These are phyloP conservation scores for Pocillopora grandis DNA, from an alignment of 92 coral and sea anemone genomes.

Conservation along the genomic window DNA sequence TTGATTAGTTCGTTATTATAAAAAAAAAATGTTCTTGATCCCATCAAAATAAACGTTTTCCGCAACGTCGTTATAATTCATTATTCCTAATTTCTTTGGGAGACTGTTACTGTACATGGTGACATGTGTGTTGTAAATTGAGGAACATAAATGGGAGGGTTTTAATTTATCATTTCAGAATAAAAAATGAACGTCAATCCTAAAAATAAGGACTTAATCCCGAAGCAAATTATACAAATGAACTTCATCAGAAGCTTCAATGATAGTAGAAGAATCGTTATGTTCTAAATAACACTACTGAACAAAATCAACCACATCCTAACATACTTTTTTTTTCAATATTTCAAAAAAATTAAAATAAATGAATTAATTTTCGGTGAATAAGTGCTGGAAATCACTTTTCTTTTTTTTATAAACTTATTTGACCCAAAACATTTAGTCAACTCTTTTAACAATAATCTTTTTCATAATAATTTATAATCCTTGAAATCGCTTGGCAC, in stretches of 20 bases:
- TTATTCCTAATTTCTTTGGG: too few relatives aligned
- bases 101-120: neutral
- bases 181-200: neutral
- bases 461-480: constrained; percentile 37
- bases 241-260: neutral
- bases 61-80: too few relatives aligned
- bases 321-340: neutral
- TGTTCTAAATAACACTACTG: neutral
- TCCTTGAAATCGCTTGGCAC: constrained; percentile 23
- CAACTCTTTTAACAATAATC: constrained; percentile 14
- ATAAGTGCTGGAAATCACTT: neutral
- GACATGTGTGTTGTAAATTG: neutral
- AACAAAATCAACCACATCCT: neutral
- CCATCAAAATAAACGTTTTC: too few relatives aligned
- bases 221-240: neutral
- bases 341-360: neutral
- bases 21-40: too few relatives aligned
- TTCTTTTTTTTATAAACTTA: neutral
- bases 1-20: too few relatives aligned
- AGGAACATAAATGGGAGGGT: neutral
- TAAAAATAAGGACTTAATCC: constrained; percentile 19
- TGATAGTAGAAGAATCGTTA: neutral
- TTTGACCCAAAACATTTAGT: neutral
- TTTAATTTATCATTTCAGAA: neutral
- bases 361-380: neutral